Conservation (phyloP, 2,797 vertebrate genomes). For the Mareca penelope region DNA sequence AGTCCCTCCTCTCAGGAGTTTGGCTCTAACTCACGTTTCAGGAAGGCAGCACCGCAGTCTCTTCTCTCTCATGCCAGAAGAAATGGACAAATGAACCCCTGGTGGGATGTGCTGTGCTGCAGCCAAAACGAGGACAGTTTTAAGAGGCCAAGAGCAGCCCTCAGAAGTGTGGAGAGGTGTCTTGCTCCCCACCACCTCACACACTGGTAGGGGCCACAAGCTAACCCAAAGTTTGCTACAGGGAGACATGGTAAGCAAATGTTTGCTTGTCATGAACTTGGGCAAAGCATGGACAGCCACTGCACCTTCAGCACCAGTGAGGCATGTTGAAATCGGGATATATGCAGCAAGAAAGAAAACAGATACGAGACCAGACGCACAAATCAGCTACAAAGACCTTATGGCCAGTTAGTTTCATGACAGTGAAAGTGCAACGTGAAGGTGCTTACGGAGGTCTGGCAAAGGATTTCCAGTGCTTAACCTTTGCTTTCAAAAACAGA, state of each 20-base stretch:
- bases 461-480: slow-evolving; percentile 35
- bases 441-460: background rate
- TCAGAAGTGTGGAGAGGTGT: background rate
- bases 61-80: background rate
- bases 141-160: slow-evolving; percentile 24
- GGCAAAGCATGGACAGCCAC: background rate
- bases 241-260: background rate
- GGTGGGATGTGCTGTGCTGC: background rate
- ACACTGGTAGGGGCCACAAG: background rate
- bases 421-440: background rate
- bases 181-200: background rate
- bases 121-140: slow-evolving; percentile 11
- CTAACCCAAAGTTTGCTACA: background rate
- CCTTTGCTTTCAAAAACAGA: slow-evolving; percentile 35
- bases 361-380: background rate
- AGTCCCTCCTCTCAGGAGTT: background rate
- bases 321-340: background rate
- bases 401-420: background rate
- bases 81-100: background rate
- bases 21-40: background rate
- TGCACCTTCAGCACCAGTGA: background rate
- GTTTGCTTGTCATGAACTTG: background rate
- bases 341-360: background rate
- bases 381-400: background rate
- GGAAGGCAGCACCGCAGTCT: background rate